A percentile compares a stretch with the other conserved stretches of the same genome.
phyloP scores from a whole-genome alignment of 2,888 invertebrate species.

The Pyrgus malvae region DNA sequence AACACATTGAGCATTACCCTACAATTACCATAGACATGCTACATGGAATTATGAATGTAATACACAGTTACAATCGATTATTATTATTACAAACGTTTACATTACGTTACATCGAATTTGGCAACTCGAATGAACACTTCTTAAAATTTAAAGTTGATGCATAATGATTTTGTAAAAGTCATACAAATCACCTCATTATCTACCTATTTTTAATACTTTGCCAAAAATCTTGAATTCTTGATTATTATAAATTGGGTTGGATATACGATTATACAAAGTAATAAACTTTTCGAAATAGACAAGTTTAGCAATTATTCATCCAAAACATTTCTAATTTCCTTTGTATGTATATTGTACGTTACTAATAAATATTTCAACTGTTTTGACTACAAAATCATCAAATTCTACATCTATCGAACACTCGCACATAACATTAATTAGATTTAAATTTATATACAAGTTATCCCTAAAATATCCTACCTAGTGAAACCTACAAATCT shows the following conservation, averaged over 20 bases:
- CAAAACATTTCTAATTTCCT: constrained; percentile 9
- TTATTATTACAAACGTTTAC: constrained; percentile 52
- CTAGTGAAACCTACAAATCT: constrained; percentile 58
- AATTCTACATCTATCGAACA: constrained; percentile 79
- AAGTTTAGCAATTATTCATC: constrained; percentile 21
- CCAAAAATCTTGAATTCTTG: constrained; percentile 18
- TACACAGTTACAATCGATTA: constrained; percentile 56
- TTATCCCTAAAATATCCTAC: constrained; percentile 69
- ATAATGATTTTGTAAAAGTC: constrained; percentile 22
- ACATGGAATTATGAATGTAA: constrained; percentile 56
- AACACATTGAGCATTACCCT: constrained; percentile 78
- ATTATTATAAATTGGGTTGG: constrained; percentile 16
- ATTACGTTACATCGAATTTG: constrained; percentile 73
- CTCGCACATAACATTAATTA: constrained; percentile 78
- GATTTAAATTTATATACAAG: constrained; percentile 78
- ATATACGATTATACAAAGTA: constrained; percentile 15
- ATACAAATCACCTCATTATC: constrained; percentile 33
- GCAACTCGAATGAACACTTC: constrained; percentile 77
- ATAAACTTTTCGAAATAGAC: constrained; percentile 18
- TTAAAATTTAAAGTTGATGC: constrained; percentile 39
- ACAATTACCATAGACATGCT: constrained; percentile 73
- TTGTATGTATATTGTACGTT: constrained; percentile 12
- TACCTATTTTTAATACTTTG: constrained; percentile 19
- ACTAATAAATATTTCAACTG: constrained; percentile 41
- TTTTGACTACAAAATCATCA: constrained; percentile 67